Percentiles rank a stretch among this genome's conserved stretches.
Evolutionary conservation across 2,797 vertebrate genomes (phyloP).

Genomic region (Taenioides sp.): DNA sequence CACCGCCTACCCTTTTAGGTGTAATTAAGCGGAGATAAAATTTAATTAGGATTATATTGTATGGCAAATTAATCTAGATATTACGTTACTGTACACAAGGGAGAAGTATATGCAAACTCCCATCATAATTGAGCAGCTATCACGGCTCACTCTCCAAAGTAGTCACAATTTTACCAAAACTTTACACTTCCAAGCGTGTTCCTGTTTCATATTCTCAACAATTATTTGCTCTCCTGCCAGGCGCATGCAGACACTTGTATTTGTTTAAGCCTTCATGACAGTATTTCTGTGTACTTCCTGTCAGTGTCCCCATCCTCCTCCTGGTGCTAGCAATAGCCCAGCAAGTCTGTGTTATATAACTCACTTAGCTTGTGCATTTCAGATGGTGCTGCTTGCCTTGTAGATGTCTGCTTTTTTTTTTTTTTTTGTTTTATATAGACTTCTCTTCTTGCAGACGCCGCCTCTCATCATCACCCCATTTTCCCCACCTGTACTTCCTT

Average conservation of each 20-base stretch:
- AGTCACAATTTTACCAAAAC: neutral
- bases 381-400: slow-evolving; percentile 56
- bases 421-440: slow-evolving; percentile 48
- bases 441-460: slow-evolving; percentile 39
- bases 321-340: slow-evolving; percentile 64
- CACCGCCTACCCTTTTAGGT: neutral
- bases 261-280: slow-evolving; percentile 30
- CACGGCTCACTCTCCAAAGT: neutral
- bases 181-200: neutral
- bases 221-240: slow-evolving; percentile 17
- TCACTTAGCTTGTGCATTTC: slow-evolving; percentile 73
- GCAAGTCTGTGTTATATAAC: slow-evolving; percentile 79
- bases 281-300: slow-evolving; percentile 28
- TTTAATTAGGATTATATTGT: slow-evolving; percentile 3
- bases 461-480: slow-evolving; percentile 19
- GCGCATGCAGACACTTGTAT: slow-evolving; percentile 9
- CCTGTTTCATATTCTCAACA: slow-evolving; percentile 8
- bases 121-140: neutral
- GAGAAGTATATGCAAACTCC: neutral
- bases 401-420: slow-evolving; percentile 36
- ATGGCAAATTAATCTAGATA: slow-evolving; percentile 2
- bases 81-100: neutral
- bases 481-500: slow-evolving; percentile 36
- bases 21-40: neutral
- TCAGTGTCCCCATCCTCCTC: slow-evolving; percentile 35